Evolutionary conservation across 37 sponge, comb jelly and placozoan species (phyloP).

Genomic region (Mnemiopsis leidyi): DNA sequence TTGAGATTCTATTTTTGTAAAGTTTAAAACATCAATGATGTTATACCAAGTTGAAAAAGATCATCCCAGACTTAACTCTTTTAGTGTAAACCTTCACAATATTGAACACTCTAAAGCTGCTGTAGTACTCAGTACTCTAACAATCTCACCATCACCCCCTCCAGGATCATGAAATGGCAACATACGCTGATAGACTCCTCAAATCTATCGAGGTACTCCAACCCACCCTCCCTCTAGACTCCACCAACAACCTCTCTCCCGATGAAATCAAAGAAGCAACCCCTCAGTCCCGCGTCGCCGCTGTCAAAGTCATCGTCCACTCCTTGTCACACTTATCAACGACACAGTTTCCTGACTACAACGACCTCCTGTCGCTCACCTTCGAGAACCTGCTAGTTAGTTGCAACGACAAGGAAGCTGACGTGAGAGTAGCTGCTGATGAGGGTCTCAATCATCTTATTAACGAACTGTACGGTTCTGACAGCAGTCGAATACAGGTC

Average conservation of each 20-base stretch:
- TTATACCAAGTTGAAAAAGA: no score
- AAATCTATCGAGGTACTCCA: slow-evolving; percentile 40
- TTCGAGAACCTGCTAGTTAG: slow-evolving; percentile 42
- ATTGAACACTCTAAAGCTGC: no score
- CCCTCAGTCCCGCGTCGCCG: slow-evolving; percentile 37
- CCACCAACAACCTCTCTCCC: neutral
- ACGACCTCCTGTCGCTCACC: neutral
- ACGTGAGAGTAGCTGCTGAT: slow-evolving; percentile 57
- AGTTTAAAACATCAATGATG: no score
- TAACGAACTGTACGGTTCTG: slow-evolving; percentile 32
- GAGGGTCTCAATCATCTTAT: slow-evolving; percentile 57
- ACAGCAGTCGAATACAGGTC: slow-evolving; percentile 13
- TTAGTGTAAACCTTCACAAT: no score
- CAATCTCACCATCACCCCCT: neutral
- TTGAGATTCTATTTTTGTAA: no score
- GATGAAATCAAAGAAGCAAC: slow-evolving; percentile 41
- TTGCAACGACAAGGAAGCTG: slow-evolving; percentile 9
- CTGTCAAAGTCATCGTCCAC: slow-evolving; percentile 26
- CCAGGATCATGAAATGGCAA: slow-evolving; percentile 50
- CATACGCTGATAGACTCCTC: slow-evolving; percentile 6
- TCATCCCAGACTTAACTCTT: no score
- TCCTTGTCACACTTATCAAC: slow-evolving; percentile 27
- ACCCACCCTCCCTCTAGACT: slow-evolving; percentile 33
- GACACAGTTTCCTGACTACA: neutral
- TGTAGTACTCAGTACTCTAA: no score